Evolutionary conservation across 2,888 invertebrate species (phyloP), one percentile per base, ranked within the genome.

Genomic region (Phasia obesa): DNA sequence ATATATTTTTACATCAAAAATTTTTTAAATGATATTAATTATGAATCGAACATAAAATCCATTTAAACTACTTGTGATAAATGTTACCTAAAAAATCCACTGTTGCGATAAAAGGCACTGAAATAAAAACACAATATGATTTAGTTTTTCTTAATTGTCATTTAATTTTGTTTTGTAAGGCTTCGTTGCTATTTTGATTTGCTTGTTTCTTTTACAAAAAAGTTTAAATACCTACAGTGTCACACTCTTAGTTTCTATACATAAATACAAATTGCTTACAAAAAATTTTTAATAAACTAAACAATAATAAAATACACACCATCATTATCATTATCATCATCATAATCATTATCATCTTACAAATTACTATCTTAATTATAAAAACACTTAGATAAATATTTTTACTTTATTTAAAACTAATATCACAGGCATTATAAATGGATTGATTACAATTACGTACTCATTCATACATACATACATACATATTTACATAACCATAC

Each of bases 401-500:
- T 64, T 60, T 35, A 19, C 31, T 77, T 27, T 71, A 0, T 51
- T 62, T 21, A 35, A 69, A 53, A 47, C 17, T 75, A 78, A 70
- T 83, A 83, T 83, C 82, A 83, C 82, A 83, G 78, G n/a, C 38
- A 7, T 53, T 60, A 27, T 42, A 69, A 69, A 62, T 74, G 38
- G 25, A 57, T 65, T 67, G 21, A 59, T 53, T 42, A 49, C 31
- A 71, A 31, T 17, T n/a, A 17, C n/a, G 47, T 9, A 47, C 11
- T 17, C n/a, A 47, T 11, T 25, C 44, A 21, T 38, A 47, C n/a
- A 31, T 0, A 55, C 27, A n/a, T 11, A 57, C n/a, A 27, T 11
- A n/a, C 15, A 38, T 1, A 57, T 23, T 15, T 4, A 59, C 17
- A 42, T n/a, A n/a, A 5, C 2, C 3, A 11, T 35, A 35, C 35